Percentiles rank a stretch among this genome's conserved stretches.
These are phyloP conservation scores for Elachura formosa DNA, from an alignment of 2,113 vertebrate genomes.

Conservation along the genomic window DNA sequence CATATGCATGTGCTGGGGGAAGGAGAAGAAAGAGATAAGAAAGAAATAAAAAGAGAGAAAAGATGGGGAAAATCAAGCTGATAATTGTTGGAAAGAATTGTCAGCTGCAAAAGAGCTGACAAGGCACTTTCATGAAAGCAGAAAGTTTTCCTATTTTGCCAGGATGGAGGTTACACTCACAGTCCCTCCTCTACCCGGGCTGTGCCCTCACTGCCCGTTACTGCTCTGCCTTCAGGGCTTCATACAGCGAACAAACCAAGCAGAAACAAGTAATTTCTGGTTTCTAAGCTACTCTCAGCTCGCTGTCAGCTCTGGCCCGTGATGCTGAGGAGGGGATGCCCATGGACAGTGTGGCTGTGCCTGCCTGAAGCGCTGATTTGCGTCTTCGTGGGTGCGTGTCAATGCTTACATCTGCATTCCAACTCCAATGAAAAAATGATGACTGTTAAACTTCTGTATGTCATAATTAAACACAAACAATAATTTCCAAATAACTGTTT, in stretches of 20 bases:
- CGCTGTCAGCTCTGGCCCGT: not conserved
- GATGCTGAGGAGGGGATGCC: not conserved
- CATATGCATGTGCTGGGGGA: accelerated
- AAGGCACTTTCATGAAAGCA: not conserved
- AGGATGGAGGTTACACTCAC: too few relatives aligned
- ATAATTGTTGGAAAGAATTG: not conserved
- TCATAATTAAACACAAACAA: conserved; percentile 63
- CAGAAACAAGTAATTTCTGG: not conserved
- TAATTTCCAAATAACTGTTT: conserved; percentile 40
- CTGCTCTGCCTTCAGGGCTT: not conserved
- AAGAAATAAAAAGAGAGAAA: not conserved
- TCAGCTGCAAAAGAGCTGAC: not conserved
- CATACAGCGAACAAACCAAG: not conserved
- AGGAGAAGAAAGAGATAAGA: not conserved
- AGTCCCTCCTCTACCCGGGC: not conserved
- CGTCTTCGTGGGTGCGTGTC: not conserved
- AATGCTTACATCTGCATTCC: not conserved
- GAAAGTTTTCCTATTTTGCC: not conserved
- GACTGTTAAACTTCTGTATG: conserved; percentile 2
- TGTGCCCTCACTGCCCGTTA: not conserved
- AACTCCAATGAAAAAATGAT: conserved; percentile 33
- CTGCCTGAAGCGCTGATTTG: not conserved
- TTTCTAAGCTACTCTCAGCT: not conserved
- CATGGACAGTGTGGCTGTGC: accelerated
- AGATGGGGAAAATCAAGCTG: not conserved